Evolutionary conservation across 2,888 invertebrate species (phyloP), one percentile per base, ranked within the genome.

Genomic region (Mellilla xanthometata): DNA sequence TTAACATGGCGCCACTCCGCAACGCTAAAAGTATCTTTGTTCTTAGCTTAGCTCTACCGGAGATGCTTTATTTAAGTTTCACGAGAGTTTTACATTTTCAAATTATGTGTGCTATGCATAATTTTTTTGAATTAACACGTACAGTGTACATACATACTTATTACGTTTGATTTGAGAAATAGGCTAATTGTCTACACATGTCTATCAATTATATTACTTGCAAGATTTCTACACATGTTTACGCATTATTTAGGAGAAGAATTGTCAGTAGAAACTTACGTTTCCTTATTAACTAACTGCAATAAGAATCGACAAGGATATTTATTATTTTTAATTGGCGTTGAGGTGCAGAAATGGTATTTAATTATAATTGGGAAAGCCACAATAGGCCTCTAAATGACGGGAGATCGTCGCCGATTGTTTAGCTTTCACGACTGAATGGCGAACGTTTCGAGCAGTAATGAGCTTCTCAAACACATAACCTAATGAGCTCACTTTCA

Each of bases 341-440:
- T 59, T 52, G 58, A 47, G 53, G 55, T 53, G 58, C 63, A 67
- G 63, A 73, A 70, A 68, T 64, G 67, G 66, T 75, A 72, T 63
- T 73, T 63, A 71, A 77, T 76, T 76, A 77, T 78, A 75, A 76
- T 79, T 75, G 72, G 61, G 65, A 71, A 63, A 60, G 64, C 55
- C 62, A 82, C 81, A 85, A 83, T 82, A 65, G 80, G 62, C 52
- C 68, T 69, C 69, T 73, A 75, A 79, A 80, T 79, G 72, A 77
- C 77, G 72, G 69, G 64, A 68, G 66, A 74, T 76, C 68, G 72
- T 66, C 64, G 62, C 57, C 69, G 68, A 77, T 77, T 78, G 76
- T 81, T 74, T 74, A 76, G 77, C 68, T 68, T 59, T 64, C 66
- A 72, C 67, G 68, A 59, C 64, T 81, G 78, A 83, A 83, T 81